A percentile compares a stretch with the other conserved stretches of the same genome.
Evolutionary conservation across 2,888 invertebrate species (phyloP).

Genomic region (Melieria omissa): DNA sequence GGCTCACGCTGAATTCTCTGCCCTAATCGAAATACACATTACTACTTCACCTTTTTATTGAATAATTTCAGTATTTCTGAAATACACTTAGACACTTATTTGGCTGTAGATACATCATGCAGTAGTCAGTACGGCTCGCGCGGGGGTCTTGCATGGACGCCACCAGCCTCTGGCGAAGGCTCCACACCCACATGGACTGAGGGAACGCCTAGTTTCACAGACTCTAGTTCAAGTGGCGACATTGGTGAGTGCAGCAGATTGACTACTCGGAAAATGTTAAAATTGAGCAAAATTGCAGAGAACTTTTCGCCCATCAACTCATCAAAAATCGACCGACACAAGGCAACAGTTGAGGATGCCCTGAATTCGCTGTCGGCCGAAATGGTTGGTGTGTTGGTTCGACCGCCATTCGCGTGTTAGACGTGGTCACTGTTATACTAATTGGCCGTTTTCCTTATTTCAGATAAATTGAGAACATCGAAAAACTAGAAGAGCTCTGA

Average conservation of each 20-base stretch:
- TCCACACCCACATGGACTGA: slow-evolving; percentile 99
- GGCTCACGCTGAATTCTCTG: no score
- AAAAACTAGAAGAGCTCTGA: neutral
- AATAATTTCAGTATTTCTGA: slow-evolving; percentile 73
- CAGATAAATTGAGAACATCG: slow-evolving; percentile 24
- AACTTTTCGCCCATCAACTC: slow-evolving; percentile 69
- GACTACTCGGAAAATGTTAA: slow-evolving; percentile 38
- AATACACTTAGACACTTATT: slow-evolving; percentile 75
- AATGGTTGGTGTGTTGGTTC: slow-evolving; percentile 74
- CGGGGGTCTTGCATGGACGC: slow-evolving; percentile 76
- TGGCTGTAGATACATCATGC: slow-evolving; percentile 65
- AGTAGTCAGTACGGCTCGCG: slow-evolving; percentile 70
- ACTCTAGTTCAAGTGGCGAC: slow-evolving; percentile 93
- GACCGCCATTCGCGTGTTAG: neutral
- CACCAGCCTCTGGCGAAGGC: slow-evolving; percentile 86
- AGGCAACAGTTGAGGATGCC: slow-evolving; percentile 76
- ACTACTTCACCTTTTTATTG: slow-evolving; percentile 29
- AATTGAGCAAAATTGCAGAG: slow-evolving; percentile 51
- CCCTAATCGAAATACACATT: neutral
- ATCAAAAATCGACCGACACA: slow-evolving; percentile 67
- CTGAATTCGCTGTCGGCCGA: slow-evolving; percentile 85
- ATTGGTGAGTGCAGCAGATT: slow-evolving; percentile 68
- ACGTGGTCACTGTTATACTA: no score
- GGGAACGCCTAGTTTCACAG: slow-evolving; percentile 97
- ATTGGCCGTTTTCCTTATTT: neutral